These are phyloP conservation scores for Eupithecia insigniata DNA, from an alignment of 2,888 invertebrate genomes.

Conservation along the genomic window DNA sequence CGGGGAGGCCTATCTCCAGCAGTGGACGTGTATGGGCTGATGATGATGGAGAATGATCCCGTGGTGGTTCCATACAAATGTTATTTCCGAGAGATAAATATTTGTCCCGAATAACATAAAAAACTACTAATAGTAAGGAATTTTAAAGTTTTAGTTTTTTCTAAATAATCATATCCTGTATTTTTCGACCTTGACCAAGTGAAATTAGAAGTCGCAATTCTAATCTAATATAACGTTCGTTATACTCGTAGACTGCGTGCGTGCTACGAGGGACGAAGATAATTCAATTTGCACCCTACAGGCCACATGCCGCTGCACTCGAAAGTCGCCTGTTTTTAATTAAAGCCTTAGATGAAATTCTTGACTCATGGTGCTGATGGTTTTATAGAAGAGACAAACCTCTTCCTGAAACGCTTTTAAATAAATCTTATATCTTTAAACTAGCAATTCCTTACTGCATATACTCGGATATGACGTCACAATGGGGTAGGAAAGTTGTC, in stretches of 20 bases:
- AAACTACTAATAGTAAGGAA: no score
- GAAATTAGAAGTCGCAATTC: slow-evolving; percentile 33
- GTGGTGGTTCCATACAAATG: no score
- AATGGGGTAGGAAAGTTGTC: no score
- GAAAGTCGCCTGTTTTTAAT: slow-evolving; percentile 69
- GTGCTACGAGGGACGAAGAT: slow-evolving; percentile 43
- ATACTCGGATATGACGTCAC: no score
- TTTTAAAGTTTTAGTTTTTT: no score
- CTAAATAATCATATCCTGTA: neutral
- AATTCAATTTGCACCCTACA: slow-evolving; percentile 65
- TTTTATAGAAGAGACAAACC: neutral
- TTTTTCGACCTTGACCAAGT: slow-evolving; percentile 54
- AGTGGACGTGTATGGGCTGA: no score
- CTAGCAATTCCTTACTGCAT: no score
- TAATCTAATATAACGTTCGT: slow-evolving; percentile 41
- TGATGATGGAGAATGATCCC: no score
- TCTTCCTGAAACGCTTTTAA: neutral
- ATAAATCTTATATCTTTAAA: neutral
- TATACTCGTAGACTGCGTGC: slow-evolving; percentile 49
- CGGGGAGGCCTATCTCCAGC: no score
- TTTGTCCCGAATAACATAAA: no score
- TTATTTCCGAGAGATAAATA: no score
- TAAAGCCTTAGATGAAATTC: slow-evolving; percentile 42
- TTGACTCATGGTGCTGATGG: slow-evolving; percentile 2
- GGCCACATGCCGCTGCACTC: slow-evolving; percentile 65